Conservation (phyloP, 1,140 invertebrate species). For the Copidosoma floridanum region DNA sequence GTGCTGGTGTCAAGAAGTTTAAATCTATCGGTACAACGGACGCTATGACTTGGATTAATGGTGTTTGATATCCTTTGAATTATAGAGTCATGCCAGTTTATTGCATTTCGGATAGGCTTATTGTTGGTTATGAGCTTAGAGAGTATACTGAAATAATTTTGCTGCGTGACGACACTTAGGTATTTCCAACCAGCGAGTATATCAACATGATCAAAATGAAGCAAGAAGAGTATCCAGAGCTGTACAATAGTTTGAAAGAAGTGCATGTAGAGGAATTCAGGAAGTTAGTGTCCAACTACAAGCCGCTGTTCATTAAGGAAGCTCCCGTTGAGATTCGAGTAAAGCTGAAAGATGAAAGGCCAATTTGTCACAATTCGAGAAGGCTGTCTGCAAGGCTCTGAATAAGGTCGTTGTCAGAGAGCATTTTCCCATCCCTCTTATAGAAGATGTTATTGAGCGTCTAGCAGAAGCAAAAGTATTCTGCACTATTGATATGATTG, state of each 20-base stretch:
- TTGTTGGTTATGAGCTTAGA: neutral
- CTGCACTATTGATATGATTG: slow-evolving; percentile 14
- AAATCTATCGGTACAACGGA: no score
- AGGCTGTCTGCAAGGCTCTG: slow-evolving; percentile 31
- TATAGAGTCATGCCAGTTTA: no score
- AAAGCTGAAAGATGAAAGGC: slow-evolving; percentile 5
- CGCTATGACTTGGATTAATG: no score
- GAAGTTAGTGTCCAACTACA: neutral
- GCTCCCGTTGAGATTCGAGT: neutral
- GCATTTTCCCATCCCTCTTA: slow-evolving; percentile 50
- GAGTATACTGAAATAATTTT: neutral
- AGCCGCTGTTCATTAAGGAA: neutral
- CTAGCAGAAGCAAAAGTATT: slow-evolving; percentile 39
- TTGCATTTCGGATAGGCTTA: neutral
- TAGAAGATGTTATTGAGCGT: slow-evolving; percentile 50
- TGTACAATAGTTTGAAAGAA: neutral
- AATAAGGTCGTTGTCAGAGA: slow-evolving; percentile 51
- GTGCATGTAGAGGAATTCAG: neutral
- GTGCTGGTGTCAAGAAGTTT: no score
- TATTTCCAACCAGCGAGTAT: neutral
- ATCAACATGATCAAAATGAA: neutral
- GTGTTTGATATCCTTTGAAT: no score
- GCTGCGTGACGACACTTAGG: neutral
- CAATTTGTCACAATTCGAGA: slow-evolving; percentile 22
- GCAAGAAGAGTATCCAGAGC: neutral